A percentile compares a stretch with the other conserved stretches of the same genome.
phyloP scores from a whole-genome alignment of 2,888 invertebrate species.

The Philhelius pedissequus region DNA sequence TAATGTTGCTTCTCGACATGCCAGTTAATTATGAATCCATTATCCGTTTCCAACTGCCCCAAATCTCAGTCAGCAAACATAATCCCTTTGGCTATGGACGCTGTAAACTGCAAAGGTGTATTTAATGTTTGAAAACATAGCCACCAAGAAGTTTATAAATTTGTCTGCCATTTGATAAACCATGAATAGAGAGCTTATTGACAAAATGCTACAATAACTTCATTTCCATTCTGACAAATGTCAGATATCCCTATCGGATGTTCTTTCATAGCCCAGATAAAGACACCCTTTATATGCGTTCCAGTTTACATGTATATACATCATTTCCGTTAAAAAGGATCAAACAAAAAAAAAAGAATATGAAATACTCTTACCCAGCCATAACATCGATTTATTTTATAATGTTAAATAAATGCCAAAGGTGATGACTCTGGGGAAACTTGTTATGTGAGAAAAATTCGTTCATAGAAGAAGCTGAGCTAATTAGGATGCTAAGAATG shows the following conservation, averaged over 20 bases:
- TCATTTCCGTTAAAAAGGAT: neutral
- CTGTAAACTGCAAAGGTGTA: too few species aligned
- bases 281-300: neutral
- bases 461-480: neutral
- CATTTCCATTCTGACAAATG: neutral
- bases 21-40: too few species aligned
- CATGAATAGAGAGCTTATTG: neutral
- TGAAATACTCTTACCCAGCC: neutral
- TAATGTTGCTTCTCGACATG: too few species aligned
- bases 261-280: neutral
- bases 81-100: too few species aligned
- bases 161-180: too few species aligned
- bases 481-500: neutral
- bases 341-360: neutral
- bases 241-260: neutral
- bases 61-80: too few species aligned
- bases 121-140: too few species aligned
- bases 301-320: neutral
- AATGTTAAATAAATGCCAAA: neutral
- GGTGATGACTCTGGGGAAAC: neutral
- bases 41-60: too few species aligned
- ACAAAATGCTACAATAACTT: neutral
- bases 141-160: too few species aligned
- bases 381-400: slow-evolving; percentile 12
- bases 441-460: neutral